Base-by-base conservation (phyloP, 1,140 invertebrate species). In the Leptonema lineaticorne region DNA sequence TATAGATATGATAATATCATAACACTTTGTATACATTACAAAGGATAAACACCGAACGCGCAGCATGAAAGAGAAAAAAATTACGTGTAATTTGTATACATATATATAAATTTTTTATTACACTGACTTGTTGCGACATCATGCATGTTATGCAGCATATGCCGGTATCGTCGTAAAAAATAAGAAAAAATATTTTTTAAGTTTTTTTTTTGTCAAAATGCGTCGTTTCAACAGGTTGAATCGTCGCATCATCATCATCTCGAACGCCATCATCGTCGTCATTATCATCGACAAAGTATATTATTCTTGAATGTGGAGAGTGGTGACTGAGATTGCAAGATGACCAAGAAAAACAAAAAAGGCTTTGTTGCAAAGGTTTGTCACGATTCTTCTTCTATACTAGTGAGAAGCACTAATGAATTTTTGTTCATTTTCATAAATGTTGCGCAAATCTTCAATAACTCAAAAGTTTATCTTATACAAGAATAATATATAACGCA, bases 221-320 rank as follows among this genome's bases (percentile, higher is more conserved):
- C 59, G 33, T 0, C 14, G 37, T 62, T 45, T 62, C 30, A 20
- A 33, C 59, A 45, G 30, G 29, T 62, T 45, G 59, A 62, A 62
- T 62, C 30, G 27, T 62, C 59, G 30, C 59, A 11, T 24, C 59
- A 62, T 62, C 59, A 62, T 62, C 59, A 62, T 62, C 59, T 45
- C 45, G 33, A 14, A n/a, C 24, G 28, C 57, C 57, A 58, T 58
- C n/a, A 58, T 58, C 14, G 20, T 59, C 28, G 45, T 62, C 59
- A 45, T 33, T 16, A 62, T 33, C 59, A 45, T 62, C 59, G n/a
- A 22, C 50, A 22, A 22, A 8, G 22, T 20, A 53, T 53, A 11
- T 20, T 48, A 26, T 20, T 53, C 50, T 20, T 53, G 50, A 53
- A 53, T 53, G 50, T 24, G 30, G 45, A 33, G 30, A 62, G 26